Evolutionary conservation across 2,888 invertebrate genomes (phyloP).

Genomic region (Diaphora mendica): DNA sequence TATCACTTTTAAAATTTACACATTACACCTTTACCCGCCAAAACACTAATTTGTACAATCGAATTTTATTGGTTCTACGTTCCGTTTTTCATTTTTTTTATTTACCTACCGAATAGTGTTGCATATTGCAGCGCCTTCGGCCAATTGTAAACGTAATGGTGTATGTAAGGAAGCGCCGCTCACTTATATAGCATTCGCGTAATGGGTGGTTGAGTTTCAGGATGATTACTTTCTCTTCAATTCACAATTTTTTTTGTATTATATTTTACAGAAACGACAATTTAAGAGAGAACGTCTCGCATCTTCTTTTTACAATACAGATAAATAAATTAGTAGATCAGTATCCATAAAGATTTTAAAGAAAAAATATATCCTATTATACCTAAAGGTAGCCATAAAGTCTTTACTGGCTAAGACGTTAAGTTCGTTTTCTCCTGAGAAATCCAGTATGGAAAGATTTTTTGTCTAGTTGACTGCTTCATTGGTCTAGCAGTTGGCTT

Average conservation of each 20-base stretch:
- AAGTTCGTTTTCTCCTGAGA: too few species aligned
- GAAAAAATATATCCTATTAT: too few species aligned
- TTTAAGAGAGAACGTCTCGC: neutral
- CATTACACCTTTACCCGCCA: constrained; percentile 7
- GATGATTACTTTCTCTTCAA: constrained; percentile 79
- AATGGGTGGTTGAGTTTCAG: constrained; percentile 71
- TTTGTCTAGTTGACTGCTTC: too few species aligned
- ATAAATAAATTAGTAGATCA: too few species aligned
- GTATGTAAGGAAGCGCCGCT: constrained; percentile 71
- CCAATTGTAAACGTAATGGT: constrained; percentile 77
- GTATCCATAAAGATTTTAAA: too few species aligned
- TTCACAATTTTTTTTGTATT: constrained; percentile 51
- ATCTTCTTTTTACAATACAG: neutral
- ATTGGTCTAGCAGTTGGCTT: too few species aligned
- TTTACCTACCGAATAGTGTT: constrained; percentile 83
- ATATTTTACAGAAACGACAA: neutral
- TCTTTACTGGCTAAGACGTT: too few species aligned
- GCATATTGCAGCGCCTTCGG: constrained; percentile 78
- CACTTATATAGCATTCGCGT: constrained; percentile 81
- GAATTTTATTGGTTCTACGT: too few species aligned
- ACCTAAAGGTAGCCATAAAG: too few species aligned
- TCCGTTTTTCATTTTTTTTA: neutral
- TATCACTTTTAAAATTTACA: neutral
- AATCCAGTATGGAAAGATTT: too few species aligned
- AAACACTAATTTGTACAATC: constrained; percentile 6